A percentile compares a stretch with the other conserved stretches of the same genome.
These are phyloP conservation scores for Glossosoma conforme DNA, from an alignment of 1,140 invertebrate species.

Conservation along the genomic window DNA sequence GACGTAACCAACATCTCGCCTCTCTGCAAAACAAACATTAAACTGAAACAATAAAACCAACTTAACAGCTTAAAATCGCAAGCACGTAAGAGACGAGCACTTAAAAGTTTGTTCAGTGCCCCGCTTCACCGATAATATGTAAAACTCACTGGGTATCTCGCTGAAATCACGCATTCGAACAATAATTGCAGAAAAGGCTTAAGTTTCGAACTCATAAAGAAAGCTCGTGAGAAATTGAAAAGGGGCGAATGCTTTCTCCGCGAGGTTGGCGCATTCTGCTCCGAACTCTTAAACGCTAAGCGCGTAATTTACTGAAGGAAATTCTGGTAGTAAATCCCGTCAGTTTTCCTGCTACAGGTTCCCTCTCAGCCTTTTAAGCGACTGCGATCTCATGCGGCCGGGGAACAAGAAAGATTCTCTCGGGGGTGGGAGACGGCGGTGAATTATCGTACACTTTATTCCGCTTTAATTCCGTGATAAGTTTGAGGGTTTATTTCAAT, in stretches of 20 bases:
- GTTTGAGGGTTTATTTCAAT: slow-evolving; percentile 28
- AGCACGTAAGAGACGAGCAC: slow-evolving; percentile 25
- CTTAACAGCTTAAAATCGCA: slow-evolving; percentile 29
- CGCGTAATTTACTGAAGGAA: slow-evolving; percentile 29
- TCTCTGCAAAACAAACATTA: slow-evolving; percentile 25
- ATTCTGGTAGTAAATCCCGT: slow-evolving; percentile 29
- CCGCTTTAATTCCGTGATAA: slow-evolving; percentile 29
- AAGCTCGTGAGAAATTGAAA: slow-evolving; percentile 18
- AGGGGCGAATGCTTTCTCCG: slow-evolving; percentile 9
- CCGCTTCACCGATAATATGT: slow-evolving; percentile 10
- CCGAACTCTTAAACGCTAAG: slow-evolving; percentile 22
- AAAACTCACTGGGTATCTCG: slow-evolving; percentile 16
- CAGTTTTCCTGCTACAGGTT: slow-evolving; percentile 13
- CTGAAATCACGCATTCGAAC: slow-evolving; percentile 21
- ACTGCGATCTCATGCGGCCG: slow-evolving; percentile 1
- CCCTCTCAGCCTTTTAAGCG: slow-evolving; percentile 1
- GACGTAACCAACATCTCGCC: slow-evolving; percentile 9
- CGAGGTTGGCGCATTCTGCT: slow-evolving; percentile 12
- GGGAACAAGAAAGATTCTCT: slow-evolving; percentile 7
- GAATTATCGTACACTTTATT: slow-evolving; percentile 25
- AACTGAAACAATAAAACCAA: slow-evolving; percentile 29
- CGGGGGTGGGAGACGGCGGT: slow-evolving; percentile 13
- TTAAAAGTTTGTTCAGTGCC: slow-evolving; percentile 20
- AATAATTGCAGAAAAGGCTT: slow-evolving; percentile 17
- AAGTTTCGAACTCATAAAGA: slow-evolving; percentile 13